Conservation (phyloP, 1,140 invertebrate species). For the Teleogryllus occipitalis region DNA sequence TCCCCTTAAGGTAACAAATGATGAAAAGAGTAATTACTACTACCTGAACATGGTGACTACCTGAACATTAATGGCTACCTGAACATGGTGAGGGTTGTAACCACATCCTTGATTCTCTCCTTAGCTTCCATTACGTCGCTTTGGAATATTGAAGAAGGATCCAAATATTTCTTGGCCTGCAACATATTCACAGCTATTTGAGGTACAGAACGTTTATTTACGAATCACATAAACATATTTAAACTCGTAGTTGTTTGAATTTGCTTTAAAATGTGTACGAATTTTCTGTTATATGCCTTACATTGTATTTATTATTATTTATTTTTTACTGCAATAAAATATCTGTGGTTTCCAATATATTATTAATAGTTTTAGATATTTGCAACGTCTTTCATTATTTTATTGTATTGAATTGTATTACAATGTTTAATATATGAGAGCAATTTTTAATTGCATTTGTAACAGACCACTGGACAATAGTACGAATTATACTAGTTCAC, state of each 20-base stretch:
- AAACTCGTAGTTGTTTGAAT: not conserved
- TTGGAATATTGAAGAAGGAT: constrained; percentile 81
- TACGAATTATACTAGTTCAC: too few species aligned
- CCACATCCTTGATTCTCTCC: constrained; percentile 63
- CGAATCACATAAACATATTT: not conserved
- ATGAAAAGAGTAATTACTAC: too few species aligned
- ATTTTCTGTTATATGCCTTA: not conserved
- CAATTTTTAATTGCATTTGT: too few species aligned
- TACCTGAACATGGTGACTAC: constrained; percentile 49
- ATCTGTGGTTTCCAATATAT: too few species aligned
- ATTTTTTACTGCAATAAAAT: too few species aligned
- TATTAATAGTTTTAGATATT: too few species aligned
- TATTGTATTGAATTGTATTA: too few species aligned
- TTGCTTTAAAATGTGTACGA: not conserved
- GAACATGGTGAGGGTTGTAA: constrained; percentile 54
- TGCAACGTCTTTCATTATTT: too few species aligned
- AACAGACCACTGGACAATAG: too few species aligned
- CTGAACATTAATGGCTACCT: constrained; percentile 28
- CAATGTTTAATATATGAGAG: too few species aligned
- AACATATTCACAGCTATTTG: constrained; percentile 23
- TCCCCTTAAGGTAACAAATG: too few species aligned
- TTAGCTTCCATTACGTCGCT: constrained; percentile 83
- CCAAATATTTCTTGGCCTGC: constrained; percentile 72
- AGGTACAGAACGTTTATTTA: not conserved
- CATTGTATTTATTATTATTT: not conserved